A percentile compares a stretch with the other conserved stretches of the same genome.
Conservation (phyloP, 64 coral and sea anemone species). For the Orbicella faveolata region DNA sequence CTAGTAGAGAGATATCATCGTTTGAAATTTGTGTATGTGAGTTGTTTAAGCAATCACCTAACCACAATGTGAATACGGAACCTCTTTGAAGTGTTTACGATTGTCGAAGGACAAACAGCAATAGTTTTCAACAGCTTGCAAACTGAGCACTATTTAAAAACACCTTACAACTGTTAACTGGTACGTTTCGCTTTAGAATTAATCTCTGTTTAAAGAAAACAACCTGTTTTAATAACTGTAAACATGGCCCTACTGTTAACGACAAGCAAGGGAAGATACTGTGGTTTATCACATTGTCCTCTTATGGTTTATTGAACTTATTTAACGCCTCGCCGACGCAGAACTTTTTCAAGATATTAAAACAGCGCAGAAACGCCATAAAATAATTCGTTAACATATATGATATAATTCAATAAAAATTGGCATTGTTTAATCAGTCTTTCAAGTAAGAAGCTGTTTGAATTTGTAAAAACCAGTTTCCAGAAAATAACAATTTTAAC, state of each 20-base stretch:
- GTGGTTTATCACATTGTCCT: not conserved
- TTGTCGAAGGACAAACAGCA: not conserved
- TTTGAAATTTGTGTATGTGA: not conserved
- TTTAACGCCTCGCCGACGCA: conserved; percentile 17
- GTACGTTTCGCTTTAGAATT: not conserved
- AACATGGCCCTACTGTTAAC: conserved; percentile 36
- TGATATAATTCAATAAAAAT: not conserved
- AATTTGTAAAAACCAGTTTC: not conserved
- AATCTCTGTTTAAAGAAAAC: too few species aligned
- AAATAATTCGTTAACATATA: not conserved
- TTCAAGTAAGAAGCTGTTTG: not conserved
- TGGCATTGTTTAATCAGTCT: not conserved
- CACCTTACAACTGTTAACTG: not conserved
- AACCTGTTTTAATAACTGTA: not conserved
- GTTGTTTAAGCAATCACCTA: conserved; percentile 35
- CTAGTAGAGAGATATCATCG: not conserved
- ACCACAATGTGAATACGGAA: not conserved
- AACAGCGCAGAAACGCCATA: not conserved
- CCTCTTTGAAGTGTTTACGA: conserved; percentile 35
- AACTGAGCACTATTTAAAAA: not conserved
- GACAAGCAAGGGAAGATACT: conserved; percentile 16
- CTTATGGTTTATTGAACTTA: conserved; percentile 1
- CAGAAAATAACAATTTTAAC: not conserved
- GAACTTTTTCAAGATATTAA: not conserved
- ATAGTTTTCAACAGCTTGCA: conserved; percentile 1